Base-by-base conservation (phyloP, 2,797 vertebrate genomes). In the Buphagus erythrorhynchus region DNA sequence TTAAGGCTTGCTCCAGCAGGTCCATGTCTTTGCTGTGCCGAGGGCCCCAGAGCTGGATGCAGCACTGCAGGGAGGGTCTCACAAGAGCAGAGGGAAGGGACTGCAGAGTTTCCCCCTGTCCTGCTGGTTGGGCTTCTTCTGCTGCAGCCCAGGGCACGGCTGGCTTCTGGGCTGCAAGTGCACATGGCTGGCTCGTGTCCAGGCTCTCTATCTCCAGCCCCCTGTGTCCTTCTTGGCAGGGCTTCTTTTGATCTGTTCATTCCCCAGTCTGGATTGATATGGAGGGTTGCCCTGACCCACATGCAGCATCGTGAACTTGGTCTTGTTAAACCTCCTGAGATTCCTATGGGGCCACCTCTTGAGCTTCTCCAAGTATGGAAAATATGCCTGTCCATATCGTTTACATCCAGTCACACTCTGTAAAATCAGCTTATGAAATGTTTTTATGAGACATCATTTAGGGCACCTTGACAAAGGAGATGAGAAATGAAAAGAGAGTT, bases 401-500 rank as follows among this genome's bases (percentile, higher is more conserved):
- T 95, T 95, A 40, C 51, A 92, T 76, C 71, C 5, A 3, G 88
- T 89, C 69, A 80, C 74, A 88, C 76, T 85, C 75, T 85, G 28
- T 78, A 88, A 79, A 3, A 5, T 87, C 85, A 95, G 61, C 11
- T 91, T 81, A 72, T 68, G 84, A 91, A 95, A 81, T 91, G n/a
- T 40, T 92, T 96, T 93, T 90, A 91, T 1, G 43, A 80, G 43
- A 57, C 36, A 58, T 86, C 55, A 55, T 77, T 95, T 67, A 80
- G 40, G 55, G 38, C 83, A 92, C 90, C 57, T 83, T 96, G 61
- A 91, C 78, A 91, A 91, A 84, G 20, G 42, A 65, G 78, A 95
- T 93, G 62, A 88, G 80, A 87, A 97, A 95, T 75, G 28, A 81
- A 87, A 97, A 95, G 28, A 87, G 58, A 90, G 77, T 80, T 91